phyloP scores from a whole-genome alignment of 2,888 invertebrate genomes.

The Clistopyga incitator region DNA sequence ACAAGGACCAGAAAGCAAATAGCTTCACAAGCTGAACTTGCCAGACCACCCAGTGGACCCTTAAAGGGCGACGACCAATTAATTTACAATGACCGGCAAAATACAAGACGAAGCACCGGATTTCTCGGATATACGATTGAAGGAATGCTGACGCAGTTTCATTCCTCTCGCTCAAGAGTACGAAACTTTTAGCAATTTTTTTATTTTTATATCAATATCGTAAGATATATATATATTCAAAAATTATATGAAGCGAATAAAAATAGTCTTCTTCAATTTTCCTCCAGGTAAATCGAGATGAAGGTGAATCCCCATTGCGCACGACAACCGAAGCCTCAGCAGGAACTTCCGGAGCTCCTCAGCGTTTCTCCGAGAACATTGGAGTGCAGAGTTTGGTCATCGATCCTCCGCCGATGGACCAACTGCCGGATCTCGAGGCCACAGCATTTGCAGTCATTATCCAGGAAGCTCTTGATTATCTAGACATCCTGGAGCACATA shows the following conservation, averaged over 20 bases:
- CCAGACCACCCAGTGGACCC: constrained; percentile 11
- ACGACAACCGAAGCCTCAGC: constrained; percentile 27
- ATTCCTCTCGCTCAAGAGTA: constrained; percentile 4
- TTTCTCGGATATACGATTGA: constrained; percentile 54
- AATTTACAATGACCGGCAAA: constrained; percentile 32
- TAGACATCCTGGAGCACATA: constrained; percentile 71
- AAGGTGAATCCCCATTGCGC: constrained; percentile 10
- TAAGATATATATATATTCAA: no score
- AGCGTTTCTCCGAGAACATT: constrained; percentile 70
- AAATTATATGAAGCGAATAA: no score
- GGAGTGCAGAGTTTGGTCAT: constrained; percentile 70
- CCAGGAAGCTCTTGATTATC: constrained; percentile 70
- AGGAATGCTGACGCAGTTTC: constrained; percentile 51
- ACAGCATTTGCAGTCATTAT: constrained; percentile 68
- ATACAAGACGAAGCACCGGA: constrained; percentile 44
- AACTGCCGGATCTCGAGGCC: constrained; percentile 70
- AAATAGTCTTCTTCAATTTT: neutral
- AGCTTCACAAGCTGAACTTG: constrained; percentile 46
- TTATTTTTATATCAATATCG: no score
- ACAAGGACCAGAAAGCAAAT: constrained; percentile 39
- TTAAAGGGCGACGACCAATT: constrained; percentile 46
- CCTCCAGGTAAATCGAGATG: constrained; percentile 24
- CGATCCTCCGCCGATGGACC: constrained; percentile 59
- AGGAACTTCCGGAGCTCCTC: constrained; percentile 21
- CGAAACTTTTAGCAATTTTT: neutral